A percentile compares a stretch with the other conserved stretches of the same genome.
These are phyloP conservation scores for Poeciliopsis turneri DNA, from an alignment of 2,797 vertebrate genomes.

Conservation along the genomic window DNA sequence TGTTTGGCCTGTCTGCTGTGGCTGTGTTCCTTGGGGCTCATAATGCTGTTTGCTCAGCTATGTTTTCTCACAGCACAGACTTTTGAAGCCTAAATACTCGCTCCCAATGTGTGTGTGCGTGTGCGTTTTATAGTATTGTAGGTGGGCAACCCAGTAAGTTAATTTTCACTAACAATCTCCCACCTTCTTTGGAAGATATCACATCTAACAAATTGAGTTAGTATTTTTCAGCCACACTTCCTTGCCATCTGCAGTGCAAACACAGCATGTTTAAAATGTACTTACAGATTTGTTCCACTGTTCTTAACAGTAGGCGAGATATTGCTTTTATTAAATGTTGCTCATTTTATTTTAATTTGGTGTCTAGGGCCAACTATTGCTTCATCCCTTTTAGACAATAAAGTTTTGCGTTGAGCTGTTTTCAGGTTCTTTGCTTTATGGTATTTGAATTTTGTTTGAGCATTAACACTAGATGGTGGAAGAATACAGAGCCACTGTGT, in stretches of 20 bases:
- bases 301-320: neutral
- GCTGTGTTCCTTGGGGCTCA: neutral
- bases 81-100: neutral
- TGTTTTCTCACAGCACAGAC: neutral
- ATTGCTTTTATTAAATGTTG: neutral
- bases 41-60: neutral
- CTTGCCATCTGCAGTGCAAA: neutral
- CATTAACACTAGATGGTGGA: constrained; percentile 1
- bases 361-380: neutral
- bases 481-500: neutral
- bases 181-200: neutral
- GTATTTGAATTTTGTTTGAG: neutral
- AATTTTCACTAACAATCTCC: neutral
- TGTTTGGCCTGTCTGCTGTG: neutral
- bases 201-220: constrained; percentile 11
- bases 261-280: constrained; percentile 3
- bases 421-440: neutral
- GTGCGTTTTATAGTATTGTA: neutral
- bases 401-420: neutral
- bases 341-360: neutral
- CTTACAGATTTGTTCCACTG: constrained; percentile 4
- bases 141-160: neutral
- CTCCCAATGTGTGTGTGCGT: neutral
- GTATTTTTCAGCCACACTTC: constrained; percentile 2
- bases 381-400: neutral